Evolutionary conservation across 2,888 invertebrate species (phyloP), one percentile per base, ranked within the genome.

Genomic region (Crocallis elinguaria): DNA sequence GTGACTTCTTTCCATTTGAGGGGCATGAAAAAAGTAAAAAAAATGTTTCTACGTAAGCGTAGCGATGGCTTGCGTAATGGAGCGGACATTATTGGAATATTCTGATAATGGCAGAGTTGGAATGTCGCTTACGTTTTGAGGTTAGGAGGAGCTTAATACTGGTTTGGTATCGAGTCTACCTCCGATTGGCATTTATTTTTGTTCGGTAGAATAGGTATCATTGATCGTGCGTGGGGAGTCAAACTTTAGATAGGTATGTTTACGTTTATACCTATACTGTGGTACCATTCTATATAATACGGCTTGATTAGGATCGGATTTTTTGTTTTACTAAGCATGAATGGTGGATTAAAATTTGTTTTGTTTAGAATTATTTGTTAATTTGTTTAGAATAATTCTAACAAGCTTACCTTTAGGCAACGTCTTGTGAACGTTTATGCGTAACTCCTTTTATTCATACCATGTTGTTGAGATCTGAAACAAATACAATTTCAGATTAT

Each of bases 391-490:
- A n/a, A n/a, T n/a, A n/a, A n/a, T n/a, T n/a, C n/a, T n/a, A n/a
- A n/a, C n/a, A n/a, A 23, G 62, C 79, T 73, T 73, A 88, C 88
- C 88, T 75, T 74, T 69, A 75, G 79, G 80, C 78, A 77, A 79
- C 79, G 79, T 81, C 67, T 82, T 81, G 75, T 53, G 63, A 69
- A 60, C 67, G 60, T 63, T 71, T 57, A 52, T 46, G 44, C 44
- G 48, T 46, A 36, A 61, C 64, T 61, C 57, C 68, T 67, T 62
- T 33, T 64, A 64, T 76, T 88, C 75, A 89, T 67, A 82, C 85
- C 90, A 91, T 91, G 67, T 84, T 90, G 84, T 66, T 55, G 69
- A 77, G 72, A 87, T 83, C 90, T 91, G 89, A 30, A 79, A 67
- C 54, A 68, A 66, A 59, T 55, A 65, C 51, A 59, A 53, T 9